These are phyloP conservation scores for Antedon mediterranea DNA, from an alignment of 53 echinoderm and acorn worm species.

Conservation along the genomic window DNA sequence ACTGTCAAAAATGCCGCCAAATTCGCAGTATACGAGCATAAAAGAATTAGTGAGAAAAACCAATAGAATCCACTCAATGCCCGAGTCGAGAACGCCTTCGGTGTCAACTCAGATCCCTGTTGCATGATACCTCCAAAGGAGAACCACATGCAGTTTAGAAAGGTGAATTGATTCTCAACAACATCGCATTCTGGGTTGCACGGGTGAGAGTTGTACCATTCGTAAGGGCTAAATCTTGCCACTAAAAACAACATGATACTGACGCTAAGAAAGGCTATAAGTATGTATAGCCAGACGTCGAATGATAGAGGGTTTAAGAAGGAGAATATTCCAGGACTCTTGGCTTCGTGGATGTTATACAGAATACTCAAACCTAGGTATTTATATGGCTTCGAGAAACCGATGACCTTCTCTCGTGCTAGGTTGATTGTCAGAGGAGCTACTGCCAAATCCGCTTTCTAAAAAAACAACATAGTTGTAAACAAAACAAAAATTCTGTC, in stretches of 20 bases:
- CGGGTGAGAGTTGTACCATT: constrained; percentile 98
- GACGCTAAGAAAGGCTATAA: constrained; percentile 84
- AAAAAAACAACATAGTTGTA: background rate
- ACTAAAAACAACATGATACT: constrained; percentile 78
- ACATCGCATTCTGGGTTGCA: constrained; percentile 96
- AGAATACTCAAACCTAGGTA: constrained; percentile 85
- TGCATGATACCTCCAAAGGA: constrained; percentile 98
- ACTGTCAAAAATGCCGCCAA: constrained; percentile 95
- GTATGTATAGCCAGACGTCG: constrained; percentile 96
- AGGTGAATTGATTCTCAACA: constrained; percentile 94
- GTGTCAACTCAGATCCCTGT: constrained; percentile 95
- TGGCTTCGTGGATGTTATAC: constrained; percentile 76
- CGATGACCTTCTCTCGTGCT: constrained; percentile 75
- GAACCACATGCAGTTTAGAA: constrained; percentile 95
- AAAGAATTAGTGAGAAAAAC: constrained; percentile 95
- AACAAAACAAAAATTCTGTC: too few relatives aligned
- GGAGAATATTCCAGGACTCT: constrained; percentile 96
- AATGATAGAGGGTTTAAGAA: constrained; percentile 90
- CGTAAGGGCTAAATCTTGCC: constrained; percentile 94
- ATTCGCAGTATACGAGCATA: constrained; percentile 96
- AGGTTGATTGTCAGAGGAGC: constrained; percentile 85
- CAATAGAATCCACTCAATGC: constrained; percentile 97
- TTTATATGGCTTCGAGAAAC: constrained; percentile 95
- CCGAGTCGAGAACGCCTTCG: constrained; percentile 85
- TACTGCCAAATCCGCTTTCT: constrained; percentile 85